Conservation (phyloP, 2,888 invertebrate species). For the Congeria kusceri region DNA sequence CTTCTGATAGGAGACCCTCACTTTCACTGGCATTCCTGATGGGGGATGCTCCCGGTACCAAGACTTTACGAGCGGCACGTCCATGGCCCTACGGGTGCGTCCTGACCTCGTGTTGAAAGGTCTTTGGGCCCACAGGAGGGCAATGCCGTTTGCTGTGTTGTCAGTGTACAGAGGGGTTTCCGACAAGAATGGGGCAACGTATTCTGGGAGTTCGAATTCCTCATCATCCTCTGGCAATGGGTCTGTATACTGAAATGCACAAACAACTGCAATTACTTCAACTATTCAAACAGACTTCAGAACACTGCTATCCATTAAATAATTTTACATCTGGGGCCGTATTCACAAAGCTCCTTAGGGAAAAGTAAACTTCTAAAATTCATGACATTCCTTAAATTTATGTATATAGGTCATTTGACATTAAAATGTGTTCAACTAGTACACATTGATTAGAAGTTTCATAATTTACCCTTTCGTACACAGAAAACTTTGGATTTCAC, state of each 20-base stretch:
- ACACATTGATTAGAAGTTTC: too few species aligned
- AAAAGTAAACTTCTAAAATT: too few species aligned
- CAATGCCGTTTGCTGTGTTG: constrained; percentile 99
- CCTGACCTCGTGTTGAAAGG: constrained; percentile 99
- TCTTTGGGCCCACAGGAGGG: constrained; percentile 98
- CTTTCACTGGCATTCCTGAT: constrained; percentile 94
- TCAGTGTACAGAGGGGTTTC: constrained; percentile 98
- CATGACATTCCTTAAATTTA: too few species aligned
- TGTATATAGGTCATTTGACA: too few species aligned
- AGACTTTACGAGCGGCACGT: constrained; percentile 98
- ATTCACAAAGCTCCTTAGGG: neutral
- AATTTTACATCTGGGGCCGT: neutral
- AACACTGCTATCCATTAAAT: neutral
- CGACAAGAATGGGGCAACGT: constrained; percentile 95
- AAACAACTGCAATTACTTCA: neutral
- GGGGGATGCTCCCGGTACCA: constrained; percentile 90
- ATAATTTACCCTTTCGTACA: too few species aligned
- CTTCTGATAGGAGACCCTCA: constrained; percentile 99
- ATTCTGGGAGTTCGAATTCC: constrained; percentile 96
- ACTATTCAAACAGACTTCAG: neutral
- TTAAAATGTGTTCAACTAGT: too few species aligned
- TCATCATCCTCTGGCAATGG: constrained; percentile 93
- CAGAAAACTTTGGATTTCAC: too few species aligned
- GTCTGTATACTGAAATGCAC: constrained; percentile 88
- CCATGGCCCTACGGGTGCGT: constrained; percentile 96